These are phyloP conservation scores for Drosophila pseudoananassae DNA, from an alignment of 1,140 invertebrate genomes.

Conservation along the genomic window DNA sequence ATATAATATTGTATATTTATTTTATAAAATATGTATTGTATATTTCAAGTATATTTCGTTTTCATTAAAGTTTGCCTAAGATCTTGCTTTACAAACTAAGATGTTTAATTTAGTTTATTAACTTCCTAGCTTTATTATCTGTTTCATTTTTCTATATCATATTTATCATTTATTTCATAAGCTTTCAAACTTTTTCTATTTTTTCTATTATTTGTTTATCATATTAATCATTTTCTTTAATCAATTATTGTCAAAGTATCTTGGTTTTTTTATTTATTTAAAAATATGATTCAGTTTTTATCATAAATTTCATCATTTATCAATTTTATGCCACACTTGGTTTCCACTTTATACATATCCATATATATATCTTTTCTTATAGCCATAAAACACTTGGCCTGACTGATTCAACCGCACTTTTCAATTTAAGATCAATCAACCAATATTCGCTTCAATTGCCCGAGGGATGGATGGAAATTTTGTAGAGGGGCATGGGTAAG, in stretches of 20 bases:
- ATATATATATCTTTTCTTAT: conserved; percentile 10
- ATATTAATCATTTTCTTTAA: too few species aligned
- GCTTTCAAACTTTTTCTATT: too few species aligned
- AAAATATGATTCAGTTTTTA: conserved; percentile 5
- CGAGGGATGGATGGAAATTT: conserved; percentile 10
- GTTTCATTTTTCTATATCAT: too few species aligned
- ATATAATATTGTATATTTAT: too few species aligned
- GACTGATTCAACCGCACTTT: conserved; percentile 61
- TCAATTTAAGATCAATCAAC: conserved; percentile 73
- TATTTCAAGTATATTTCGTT: too few species aligned
- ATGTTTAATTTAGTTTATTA: too few species aligned
- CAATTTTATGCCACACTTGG: conserved; percentile 42
- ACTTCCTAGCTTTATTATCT: too few species aligned
- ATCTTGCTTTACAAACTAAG: too few species aligned
- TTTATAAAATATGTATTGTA: too few species aligned
- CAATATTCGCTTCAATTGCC: conserved; percentile 39
- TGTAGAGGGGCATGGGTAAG: conserved; percentile 11
- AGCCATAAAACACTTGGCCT: conserved; percentile 18
- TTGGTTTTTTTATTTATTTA: conserved; percentile 2
- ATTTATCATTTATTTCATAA: too few species aligned
- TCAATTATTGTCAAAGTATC: conserved; percentile 9
- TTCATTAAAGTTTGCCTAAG: too few species aligned
- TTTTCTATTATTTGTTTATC: too few species aligned
- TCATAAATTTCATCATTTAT: conserved; percentile 38
- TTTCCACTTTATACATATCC: not conserved